Evolutionary conservation across 1,140 invertebrate species (phyloP).

Genomic region (Pseudoatta argentina): DNA sequence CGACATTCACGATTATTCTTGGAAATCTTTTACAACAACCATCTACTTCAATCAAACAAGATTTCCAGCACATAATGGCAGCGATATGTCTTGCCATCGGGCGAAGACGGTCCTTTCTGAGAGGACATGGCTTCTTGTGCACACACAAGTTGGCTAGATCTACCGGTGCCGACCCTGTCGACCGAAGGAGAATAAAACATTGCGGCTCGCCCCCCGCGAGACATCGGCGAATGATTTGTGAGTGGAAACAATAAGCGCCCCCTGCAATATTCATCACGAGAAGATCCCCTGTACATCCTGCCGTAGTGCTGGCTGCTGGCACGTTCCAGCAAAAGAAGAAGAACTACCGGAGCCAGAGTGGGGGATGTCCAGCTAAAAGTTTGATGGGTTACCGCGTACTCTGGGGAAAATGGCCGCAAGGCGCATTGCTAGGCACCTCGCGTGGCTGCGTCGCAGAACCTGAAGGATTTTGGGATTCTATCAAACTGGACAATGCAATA

Average conservation of each 20-base stretch:
- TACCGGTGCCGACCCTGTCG: conserved; percentile 73
- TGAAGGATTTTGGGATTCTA: conserved; percentile 87
- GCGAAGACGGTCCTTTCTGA: conserved; percentile 12
- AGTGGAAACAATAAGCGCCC: conserved; percentile 86
- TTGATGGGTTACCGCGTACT: conserved; percentile 85
- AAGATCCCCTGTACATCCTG: conserved; percentile 63
- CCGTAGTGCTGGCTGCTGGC: conserved; percentile 68
- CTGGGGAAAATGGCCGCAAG: conserved; percentile 80
- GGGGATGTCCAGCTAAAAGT: conserved; percentile 84
- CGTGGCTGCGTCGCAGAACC: conserved; percentile 76
- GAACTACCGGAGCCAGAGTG: conserved; percentile 60
- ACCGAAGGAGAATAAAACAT: conserved; percentile 83
- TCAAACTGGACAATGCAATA: conserved; percentile 87
- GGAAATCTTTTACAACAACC: conserved; percentile 33
- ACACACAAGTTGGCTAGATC: conserved; percentile 32
- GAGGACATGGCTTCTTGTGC: conserved; percentile 3
- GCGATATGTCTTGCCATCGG: conserved; percentile 72
- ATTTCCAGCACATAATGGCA: conserved; percentile 58
- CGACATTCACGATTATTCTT: conserved; percentile 6
- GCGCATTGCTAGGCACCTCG: conserved; percentile 84
- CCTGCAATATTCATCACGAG: conserved; percentile 85
- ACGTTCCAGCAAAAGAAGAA: conserved; percentile 77
- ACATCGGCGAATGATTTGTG: conserved; percentile 86
- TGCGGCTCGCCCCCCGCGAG: conserved; percentile 81
- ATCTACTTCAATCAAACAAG: conserved; percentile 28